These are phyloP conservation scores for Suncus etruscus DNA, from an alignment of 2,113 vertebrate species.

Conservation along the genomic window DNA sequence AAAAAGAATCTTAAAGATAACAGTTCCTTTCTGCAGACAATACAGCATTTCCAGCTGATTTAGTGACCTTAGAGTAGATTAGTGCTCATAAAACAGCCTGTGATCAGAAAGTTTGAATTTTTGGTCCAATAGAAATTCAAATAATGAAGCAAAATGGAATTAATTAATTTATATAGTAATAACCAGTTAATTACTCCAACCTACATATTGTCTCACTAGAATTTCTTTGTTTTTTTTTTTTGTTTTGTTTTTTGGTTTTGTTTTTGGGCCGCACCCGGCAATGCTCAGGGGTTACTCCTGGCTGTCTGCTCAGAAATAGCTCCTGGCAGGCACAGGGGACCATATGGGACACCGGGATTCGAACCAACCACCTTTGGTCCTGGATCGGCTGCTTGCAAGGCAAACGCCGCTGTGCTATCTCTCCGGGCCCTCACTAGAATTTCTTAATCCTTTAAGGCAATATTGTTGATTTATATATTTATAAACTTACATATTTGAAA, in stretches of 20 bases:
- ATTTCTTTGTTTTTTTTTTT: too few relatives aligned
- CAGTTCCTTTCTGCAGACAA: background rate
- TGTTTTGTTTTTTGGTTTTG: too few relatives aligned
- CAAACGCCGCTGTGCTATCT: too few relatives aligned
- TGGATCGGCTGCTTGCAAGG: too few relatives aligned
- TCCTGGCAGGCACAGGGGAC: too few relatives aligned
- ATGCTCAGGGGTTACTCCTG: too few relatives aligned
- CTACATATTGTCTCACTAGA: background rate
- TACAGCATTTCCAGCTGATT: background rate
- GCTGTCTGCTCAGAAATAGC: too few relatives aligned
- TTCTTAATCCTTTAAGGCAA: background rate
- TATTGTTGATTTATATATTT: too few relatives aligned
- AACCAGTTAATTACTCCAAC: background rate
- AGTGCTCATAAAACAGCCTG: background rate
- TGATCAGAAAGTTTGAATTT: background rate
- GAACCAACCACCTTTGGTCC: too few relatives aligned
- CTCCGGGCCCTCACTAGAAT: background rate
- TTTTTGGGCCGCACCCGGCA: too few relatives aligned
- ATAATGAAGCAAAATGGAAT: conserved; percentile 7
- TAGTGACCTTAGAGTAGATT: background rate
- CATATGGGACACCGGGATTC: too few relatives aligned
- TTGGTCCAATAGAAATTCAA: conserved; percentile 40
- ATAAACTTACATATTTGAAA: too few relatives aligned
- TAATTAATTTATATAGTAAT: background rate
- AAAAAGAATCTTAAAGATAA: background rate